Evolutionary conservation across 2,797 vertebrate species (phyloP).

Genomic region (Mico argentatus): DNA sequence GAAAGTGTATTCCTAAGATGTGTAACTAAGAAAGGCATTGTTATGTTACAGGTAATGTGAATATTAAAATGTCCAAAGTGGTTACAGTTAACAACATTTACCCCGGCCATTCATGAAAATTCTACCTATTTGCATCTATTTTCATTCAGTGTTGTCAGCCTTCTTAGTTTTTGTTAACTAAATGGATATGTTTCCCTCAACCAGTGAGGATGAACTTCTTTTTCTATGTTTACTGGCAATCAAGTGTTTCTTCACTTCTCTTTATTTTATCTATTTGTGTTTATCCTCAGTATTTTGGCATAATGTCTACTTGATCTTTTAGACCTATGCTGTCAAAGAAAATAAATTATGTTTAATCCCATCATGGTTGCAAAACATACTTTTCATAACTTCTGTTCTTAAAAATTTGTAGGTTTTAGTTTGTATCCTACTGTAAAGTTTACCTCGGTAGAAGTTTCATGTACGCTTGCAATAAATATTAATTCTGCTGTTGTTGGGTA

Average conservation of each 20-base stretch:
- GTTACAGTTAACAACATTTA: background rate
- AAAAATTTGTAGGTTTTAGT: background rate
- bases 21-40: background rate
- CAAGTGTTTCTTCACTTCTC: background rate
- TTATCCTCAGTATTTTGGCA: background rate
- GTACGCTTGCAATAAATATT: background rate
- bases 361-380: background rate
- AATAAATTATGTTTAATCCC: background rate
- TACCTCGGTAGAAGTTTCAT: background rate
- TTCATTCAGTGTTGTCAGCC: background rate
- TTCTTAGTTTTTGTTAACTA: background rate
- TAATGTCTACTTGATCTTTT: background rate
- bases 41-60: background rate
- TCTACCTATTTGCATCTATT: background rate
- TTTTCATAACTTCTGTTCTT: background rate
- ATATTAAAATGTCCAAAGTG: background rate
- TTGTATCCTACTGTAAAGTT: background rate
- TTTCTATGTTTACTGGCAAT: background rate
- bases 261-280: background rate
- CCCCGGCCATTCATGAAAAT: background rate
- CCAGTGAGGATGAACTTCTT: background rate
- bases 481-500: background rate
- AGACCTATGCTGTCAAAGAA: background rate
- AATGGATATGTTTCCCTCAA: background rate
- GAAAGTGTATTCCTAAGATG: background rate